A percentile compares a stretch with the other conserved stretches of the same genome.
Evolutionary conservation across 2,797 vertebrate genomes (phyloP).

Genomic region (Hydrocynus forskahlii): DNA sequence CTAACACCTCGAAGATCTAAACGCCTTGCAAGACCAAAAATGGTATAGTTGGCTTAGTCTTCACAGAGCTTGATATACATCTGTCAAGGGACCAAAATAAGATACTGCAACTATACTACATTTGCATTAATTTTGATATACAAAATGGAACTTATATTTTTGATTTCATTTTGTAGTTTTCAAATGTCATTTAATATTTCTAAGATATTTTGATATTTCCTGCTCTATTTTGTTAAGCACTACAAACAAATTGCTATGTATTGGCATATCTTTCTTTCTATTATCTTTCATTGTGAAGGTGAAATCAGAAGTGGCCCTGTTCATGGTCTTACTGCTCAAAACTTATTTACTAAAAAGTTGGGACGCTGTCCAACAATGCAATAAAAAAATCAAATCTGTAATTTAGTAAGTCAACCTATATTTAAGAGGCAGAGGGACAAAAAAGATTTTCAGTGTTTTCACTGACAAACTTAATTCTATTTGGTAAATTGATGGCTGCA

Average conservation of each 20-base stretch:
- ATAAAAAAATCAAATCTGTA: no score
- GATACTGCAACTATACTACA: neutral
- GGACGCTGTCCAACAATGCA: no score
- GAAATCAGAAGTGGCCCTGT: conserved; percentile 1
- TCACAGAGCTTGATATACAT: neutral
- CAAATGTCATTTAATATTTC: neutral
- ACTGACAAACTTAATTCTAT: no score
- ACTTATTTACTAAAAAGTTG: no score
- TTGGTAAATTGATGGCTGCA: no score
- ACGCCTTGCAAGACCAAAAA: conserved; percentile 32
- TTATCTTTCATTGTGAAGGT: neutral
- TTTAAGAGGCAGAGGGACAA: no score
- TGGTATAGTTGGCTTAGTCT: neutral
- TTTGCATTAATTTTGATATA: neutral
- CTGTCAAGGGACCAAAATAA: neutral
- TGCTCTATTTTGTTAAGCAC: conserved; percentile 11
- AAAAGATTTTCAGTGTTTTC: no score
- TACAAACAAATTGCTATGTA: neutral
- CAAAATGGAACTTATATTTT: neutral
- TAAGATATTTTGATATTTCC: neutral
- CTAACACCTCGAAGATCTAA: conserved; percentile 55
- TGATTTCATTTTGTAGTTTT: conserved; percentile 6
- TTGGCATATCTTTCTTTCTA: conserved; percentile 5
- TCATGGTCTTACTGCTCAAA: neutral
- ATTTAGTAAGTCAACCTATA: no score